phyloP scores from a whole-genome alignment of 2,888 invertebrate genomes.

The Amiota minor region DNA sequence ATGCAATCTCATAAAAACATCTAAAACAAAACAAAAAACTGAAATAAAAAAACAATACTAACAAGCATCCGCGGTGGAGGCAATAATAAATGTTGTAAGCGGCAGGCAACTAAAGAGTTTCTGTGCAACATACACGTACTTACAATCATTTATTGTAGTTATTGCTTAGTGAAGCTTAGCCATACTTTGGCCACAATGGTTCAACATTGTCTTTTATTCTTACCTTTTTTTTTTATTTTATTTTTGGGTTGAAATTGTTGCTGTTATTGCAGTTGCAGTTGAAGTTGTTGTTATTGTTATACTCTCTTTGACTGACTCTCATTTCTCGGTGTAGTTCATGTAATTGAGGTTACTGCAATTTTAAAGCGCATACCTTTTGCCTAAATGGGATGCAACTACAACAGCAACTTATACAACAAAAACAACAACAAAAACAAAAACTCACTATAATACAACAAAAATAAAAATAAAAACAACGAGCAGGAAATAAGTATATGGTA shows the following conservation, averaged over 20 bases:
- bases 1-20: background rate
- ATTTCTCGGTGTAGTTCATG: conserved; percentile 42
- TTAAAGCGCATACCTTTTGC: conserved; percentile 51
- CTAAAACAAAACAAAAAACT: background rate
- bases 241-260: conserved; percentile 14
- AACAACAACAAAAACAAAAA: conserved; percentile 25
- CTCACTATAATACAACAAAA: background rate
- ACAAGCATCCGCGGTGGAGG: conserved; percentile 8
- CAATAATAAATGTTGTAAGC: conserved; percentile 26
- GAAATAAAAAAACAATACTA: conserved; percentile 5
- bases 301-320: conserved; percentile 5
- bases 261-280: background rate
- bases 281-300: background rate
- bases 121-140: conserved; percentile 23
- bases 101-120: conserved; percentile 14
- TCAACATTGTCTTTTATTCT: conserved; percentile 6
- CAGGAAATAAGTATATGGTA: conserved; percentile 34
- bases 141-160: conserved; percentile 13
- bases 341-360: conserved; percentile 67
- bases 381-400: conserved; percentile 49
- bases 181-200: background rate
- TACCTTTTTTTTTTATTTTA: background rate
- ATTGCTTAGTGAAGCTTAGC: background rate
- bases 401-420: conserved; percentile 45
- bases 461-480: conserved; percentile 22